phyloP scores from a whole-genome alignment of 2,113 vertebrate species.

The Nycticebus coucang region DNA sequence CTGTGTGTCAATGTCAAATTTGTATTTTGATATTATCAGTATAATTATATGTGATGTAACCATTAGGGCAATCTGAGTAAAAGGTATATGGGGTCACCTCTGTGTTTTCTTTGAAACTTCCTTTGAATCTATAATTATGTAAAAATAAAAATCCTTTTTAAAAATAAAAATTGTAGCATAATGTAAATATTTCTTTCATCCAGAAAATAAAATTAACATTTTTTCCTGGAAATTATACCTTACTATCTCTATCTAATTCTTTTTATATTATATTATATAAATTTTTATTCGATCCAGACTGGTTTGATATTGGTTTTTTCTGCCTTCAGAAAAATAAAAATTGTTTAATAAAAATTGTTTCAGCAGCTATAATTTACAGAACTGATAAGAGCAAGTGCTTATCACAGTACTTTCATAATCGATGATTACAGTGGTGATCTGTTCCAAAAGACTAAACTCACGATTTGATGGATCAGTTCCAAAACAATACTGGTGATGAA shows the following conservation, averaged over 20 bases:
- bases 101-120: background rate
- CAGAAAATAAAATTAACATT: background rate
- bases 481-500: background rate
- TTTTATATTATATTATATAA: background rate
- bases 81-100: background rate
- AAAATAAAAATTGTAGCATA: background rate
- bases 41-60: background rate
- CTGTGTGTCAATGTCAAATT: background rate
- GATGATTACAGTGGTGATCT: background rate
- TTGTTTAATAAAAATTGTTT: background rate
- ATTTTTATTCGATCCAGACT: background rate
- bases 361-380: background rate
- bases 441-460: background rate
- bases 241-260: background rate
- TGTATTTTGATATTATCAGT: background rate
- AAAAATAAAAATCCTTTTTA: background rate
- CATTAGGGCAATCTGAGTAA: background rate
- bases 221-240: background rate
- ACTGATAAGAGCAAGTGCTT: background rate
- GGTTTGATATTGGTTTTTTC: background rate
- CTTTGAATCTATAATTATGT: background rate
- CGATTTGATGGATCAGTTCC: slow-evolving; percentile 31
- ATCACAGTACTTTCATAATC: slow-evolving; percentile 10
- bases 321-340: too few species aligned
- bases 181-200: background rate